Base-by-base conservation (phyloP, 2,113 vertebrate species). In the Petrocephalus zakoni region DNA sequence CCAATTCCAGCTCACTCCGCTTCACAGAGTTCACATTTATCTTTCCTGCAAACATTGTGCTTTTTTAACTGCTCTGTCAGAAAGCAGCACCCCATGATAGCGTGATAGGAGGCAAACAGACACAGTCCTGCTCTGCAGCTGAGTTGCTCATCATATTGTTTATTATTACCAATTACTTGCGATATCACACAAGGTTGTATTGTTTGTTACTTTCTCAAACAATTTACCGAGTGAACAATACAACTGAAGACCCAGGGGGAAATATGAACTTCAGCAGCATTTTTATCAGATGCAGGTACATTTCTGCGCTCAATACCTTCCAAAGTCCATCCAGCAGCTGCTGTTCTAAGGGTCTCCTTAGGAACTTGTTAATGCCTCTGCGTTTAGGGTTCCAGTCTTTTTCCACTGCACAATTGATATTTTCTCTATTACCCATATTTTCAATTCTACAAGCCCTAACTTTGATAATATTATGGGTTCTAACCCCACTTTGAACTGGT, bases 1-100 rank as follows among this genome's bases (percentile, higher is more conserved):
- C 87, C 83, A 17, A 34, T 85, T 34, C 0, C 55, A 42, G 53
- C 42, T 85, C 47, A 34, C 34, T 19, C 37, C 4, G 13, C 68
- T 25, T 42, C 42, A 42, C 42, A 42, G 3, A 42, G 42, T 37
- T 22, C 87, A 52, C 87, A 19, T 89, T 89, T 88, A 90, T 87
- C 61, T 29, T 87, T 52, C 51, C 29, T 4, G 82, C 29, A 61
- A 61, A 85, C 55, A 47, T 75, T 89, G 88, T 88, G 25, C 82
- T 25, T 90, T 89, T 34, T 75, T 51, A n/a, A n/a, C 49, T 92
- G 92, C 58, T 87, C 85, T 90, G 42, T 88, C 88, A 91, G 91
- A 89, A 85, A 90, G 42, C 58, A 88, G 55, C 88, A 86, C 85
- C 88, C 58, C 53, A 53, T 91, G 3, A 34, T 49, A 85, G 34